phyloP scores from a whole-genome alignment of 2,797 vertebrate species.

The Calcarius lapponicus region DNA sequence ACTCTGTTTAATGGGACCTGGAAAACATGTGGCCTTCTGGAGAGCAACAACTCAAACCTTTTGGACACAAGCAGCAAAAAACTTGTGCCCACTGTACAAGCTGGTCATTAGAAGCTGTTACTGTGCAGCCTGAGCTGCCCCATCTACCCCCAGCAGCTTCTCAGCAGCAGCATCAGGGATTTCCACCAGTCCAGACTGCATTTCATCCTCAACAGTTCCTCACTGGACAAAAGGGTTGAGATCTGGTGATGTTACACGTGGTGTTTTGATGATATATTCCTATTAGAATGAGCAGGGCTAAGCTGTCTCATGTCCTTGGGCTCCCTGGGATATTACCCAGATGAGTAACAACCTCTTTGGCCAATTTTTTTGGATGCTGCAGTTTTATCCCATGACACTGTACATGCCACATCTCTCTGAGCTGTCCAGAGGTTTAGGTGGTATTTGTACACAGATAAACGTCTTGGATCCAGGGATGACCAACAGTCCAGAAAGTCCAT shows the following conservation, averaged over 20 bases:
- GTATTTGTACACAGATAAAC: not conserved
- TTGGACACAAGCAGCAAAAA: not conserved
- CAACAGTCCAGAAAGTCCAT: not conserved
- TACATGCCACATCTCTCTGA: not conserved
- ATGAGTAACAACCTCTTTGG: not conserved
- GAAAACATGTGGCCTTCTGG: not conserved
- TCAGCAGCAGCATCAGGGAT: not conserved
- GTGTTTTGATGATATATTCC: not conserved
- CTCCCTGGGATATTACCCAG: not conserved
- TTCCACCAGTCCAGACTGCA: not conserved
- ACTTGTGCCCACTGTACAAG: not conserved
- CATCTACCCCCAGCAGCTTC: not conserved
- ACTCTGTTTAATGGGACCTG: not conserved
- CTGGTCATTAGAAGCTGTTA: not conserved
- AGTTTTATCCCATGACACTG: not conserved
- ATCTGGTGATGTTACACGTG: fast-evolving
- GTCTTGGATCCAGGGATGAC: not conserved
- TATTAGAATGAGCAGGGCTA: not conserved
- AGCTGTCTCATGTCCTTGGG: not conserved
- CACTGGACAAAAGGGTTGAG: not conserved
- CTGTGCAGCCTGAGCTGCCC: not conserved
- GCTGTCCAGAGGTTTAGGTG: not conserved
- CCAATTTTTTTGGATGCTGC: not conserved
- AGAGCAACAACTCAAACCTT: not conserved
- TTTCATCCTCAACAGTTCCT: not conserved